These are phyloP conservation scores for Polyploca ridens DNA, from an alignment of 2,888 invertebrate genomes.

Conservation along the genomic window DNA sequence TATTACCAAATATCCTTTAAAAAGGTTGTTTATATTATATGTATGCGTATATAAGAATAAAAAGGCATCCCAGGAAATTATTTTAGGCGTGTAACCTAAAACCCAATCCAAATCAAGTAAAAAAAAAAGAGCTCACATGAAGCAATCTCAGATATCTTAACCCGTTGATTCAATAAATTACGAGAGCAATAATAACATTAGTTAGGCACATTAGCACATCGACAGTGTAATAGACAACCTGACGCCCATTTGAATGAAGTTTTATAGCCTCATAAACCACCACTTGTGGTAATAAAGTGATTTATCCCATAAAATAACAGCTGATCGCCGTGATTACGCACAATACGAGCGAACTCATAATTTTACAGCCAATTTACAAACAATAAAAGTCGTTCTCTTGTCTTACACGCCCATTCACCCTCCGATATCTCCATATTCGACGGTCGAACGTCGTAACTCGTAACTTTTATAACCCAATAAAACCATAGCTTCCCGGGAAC, in stretches of 20 bases:
- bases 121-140: not conserved
- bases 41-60: not conserved
- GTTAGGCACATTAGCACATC: conserved; percentile 51
- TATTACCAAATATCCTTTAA: too few species aligned
- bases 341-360: conserved; percentile 82
- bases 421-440: conserved; percentile 81
- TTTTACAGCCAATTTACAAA: conserved; percentile 85
- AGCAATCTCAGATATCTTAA: not conserved
- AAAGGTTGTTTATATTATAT: too few species aligned
- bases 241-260: conserved; percentile 63
- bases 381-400: conserved; percentile 84
- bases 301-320: conserved; percentile 80
- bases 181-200: conserved; percentile 39
- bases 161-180: conserved; percentile 34
- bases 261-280: conserved; percentile 70
- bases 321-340: conserved; percentile 79
- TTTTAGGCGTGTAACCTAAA: not conserved
- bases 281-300: conserved; percentile 75
- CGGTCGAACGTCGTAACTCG: conserved; percentile 71
- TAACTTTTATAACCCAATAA: conserved; percentile 83
- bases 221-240: conserved; percentile 49
- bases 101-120: not conserved
- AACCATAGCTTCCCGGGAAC: conserved; percentile 63
- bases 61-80: not conserved
- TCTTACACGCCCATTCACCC: conserved; percentile 80